phyloP scores from a whole-genome alignment of 1,140 invertebrate species.

The Lasioglossum albipes region DNA sequence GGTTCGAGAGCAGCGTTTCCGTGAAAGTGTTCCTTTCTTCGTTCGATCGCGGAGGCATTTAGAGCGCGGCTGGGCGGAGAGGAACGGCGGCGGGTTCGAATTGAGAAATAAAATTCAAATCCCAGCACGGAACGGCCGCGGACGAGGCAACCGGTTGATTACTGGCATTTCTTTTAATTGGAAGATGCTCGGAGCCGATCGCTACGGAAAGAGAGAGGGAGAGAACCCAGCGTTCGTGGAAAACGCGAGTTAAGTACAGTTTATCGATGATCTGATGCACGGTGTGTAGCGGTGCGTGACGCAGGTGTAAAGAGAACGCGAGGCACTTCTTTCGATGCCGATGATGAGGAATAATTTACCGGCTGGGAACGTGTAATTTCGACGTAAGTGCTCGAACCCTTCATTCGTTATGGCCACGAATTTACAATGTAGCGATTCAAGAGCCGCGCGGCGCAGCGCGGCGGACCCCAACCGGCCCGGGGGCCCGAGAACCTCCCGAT shows the following conservation, averaged over 20 bases:
- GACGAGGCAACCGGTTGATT: neutral
- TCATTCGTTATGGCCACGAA: constrained; percentile 11
- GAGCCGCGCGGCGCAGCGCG: too few species aligned
- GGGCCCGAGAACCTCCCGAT: neutral
- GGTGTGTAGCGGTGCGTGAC: constrained; percentile 32
- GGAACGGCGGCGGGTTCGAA: neutral
- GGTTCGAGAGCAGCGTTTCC: neutral
- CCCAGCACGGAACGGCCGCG: neutral
- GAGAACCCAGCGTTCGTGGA: constrained; percentile 17
- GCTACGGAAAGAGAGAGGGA: neutral
- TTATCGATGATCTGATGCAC: constrained; percentile 35
- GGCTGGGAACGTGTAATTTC: constrained; percentile 40
- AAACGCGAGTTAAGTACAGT: constrained; percentile 38
- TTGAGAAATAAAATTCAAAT: constrained; percentile 44
- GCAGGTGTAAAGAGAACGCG: constrained; percentile 41
- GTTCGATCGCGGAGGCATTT: neutral
- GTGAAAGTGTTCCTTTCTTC: neutral
- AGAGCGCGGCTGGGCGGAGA: neutral
- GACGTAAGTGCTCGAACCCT: constrained; percentile 16
- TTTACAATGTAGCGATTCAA: constrained; percentile 27
- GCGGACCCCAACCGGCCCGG: neutral
- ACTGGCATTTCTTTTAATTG: constrained; percentile 24
- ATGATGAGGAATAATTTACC: constrained; percentile 44
- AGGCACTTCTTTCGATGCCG: constrained; percentile 13
- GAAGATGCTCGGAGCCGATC: neutral